Evolutionary conservation across 2,888 invertebrate species (phyloP).

Genomic region (Homarus gammarus): DNA sequence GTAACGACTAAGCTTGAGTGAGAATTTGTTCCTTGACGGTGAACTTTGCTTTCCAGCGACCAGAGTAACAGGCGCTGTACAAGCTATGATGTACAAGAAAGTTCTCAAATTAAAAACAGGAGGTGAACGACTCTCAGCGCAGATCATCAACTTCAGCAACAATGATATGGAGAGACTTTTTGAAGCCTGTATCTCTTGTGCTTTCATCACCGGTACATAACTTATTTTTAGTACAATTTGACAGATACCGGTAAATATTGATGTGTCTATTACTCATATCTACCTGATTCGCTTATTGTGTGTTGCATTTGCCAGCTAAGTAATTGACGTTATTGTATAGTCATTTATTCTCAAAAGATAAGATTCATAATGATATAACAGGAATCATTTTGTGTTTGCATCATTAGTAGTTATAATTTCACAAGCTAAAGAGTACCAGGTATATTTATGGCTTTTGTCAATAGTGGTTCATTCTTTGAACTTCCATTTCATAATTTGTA

Average conservation of each 20-base stretch:
- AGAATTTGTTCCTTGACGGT: not conserved
- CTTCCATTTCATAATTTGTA: too few species aligned
- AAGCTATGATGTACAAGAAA: conserved; percentile 79
- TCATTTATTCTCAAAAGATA: too few species aligned
- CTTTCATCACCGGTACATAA: conserved; percentile 78
- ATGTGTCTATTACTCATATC: too few species aligned
- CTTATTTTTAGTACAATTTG: not conserved
- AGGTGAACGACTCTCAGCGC: conserved; percentile 79
- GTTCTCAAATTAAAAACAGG: conserved; percentile 78
- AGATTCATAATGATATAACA: too few species aligned
- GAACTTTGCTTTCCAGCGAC: conserved; percentile 74
- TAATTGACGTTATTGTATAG: too few species aligned
- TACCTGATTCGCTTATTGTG: too few species aligned
- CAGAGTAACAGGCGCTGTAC: conserved; percentile 78
- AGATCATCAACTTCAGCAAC: conserved; percentile 79
- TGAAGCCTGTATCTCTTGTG: conserved; percentile 79
- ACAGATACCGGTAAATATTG: not conserved
- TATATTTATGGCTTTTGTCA: too few species aligned
- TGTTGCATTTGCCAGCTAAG: too few species aligned
- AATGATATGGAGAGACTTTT: conserved; percentile 80
- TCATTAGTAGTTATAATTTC: too few species aligned
- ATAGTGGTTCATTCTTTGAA: too few species aligned
- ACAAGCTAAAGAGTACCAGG: too few species aligned
- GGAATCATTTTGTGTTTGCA: too few species aligned
- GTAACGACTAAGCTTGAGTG: not conserved